These are phyloP conservation scores for Eustalomyia histrio DNA, from an alignment of 2,888 invertebrate genomes.

Conservation along the genomic window DNA sequence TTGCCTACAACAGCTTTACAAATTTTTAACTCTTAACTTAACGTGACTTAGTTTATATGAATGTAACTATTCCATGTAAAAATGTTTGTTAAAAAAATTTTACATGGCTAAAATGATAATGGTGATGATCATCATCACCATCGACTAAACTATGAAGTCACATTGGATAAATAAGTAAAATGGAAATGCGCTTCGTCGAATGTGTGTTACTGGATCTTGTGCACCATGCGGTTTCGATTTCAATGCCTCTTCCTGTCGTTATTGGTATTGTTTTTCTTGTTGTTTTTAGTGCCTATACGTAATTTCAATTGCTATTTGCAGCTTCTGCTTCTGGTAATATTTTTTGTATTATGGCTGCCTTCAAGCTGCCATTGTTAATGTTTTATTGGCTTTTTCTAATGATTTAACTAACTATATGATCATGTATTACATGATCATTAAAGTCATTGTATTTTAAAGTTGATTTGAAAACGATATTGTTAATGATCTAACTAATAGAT, in stretches of 20 bases:
- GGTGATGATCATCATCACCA: conserved; percentile 19
- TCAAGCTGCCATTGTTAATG: conserved; percentile 57
- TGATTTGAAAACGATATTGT: conserved; percentile 46
- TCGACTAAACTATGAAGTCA: conserved; percentile 37
- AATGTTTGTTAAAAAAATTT: neutral
- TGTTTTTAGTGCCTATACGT: neutral
- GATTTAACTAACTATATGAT: conserved; percentile 36
- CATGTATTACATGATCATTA: conserved; percentile 48
- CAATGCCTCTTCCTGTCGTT: conserved; percentile 72
- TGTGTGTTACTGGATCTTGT: conserved; percentile 78
- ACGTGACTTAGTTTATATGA: neutral
- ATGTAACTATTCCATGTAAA: neutral
- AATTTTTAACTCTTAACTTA: neutral
- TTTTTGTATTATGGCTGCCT: conserved; percentile 53
- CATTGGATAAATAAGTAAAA: conserved; percentile 74
- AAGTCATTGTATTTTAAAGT: conserved; percentile 55
- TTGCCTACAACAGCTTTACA: neutral
- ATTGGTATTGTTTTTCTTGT: neutral
- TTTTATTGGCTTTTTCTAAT: conserved; percentile 58
- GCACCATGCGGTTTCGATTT: conserved; percentile 75
- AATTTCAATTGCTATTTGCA: conserved; percentile 23
- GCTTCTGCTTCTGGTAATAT: conserved; percentile 24
- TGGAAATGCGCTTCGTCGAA: conserved; percentile 71
- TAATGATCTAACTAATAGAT: conserved; percentile 52
- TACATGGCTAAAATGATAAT: neutral